These are phyloP conservation scores for Dilophus febrilis DNA, from an alignment of 2,888 invertebrate species.

Conservation along the genomic window DNA sequence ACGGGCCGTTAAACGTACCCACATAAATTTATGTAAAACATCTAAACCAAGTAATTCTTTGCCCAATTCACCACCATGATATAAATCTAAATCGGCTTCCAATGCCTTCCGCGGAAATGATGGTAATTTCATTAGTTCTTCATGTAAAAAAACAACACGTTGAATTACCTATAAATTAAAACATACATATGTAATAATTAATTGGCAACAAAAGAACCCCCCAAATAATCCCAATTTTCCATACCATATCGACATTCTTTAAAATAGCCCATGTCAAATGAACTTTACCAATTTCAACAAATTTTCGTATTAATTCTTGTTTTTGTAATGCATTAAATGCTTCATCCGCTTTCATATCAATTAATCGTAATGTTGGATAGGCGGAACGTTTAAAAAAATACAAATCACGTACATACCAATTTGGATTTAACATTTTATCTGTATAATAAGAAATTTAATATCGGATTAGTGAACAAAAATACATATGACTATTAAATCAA, in stretches of 20 bases:
- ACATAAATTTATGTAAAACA: constrained; percentile 95
- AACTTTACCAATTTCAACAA: constrained; percentile 94
- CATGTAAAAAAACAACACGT: constrained; percentile 93
- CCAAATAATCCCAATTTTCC: constrained; percentile 6
- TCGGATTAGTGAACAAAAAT: neutral
- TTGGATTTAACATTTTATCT: constrained; percentile 94
- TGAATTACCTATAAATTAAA: constrained; percentile 59
- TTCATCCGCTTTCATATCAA: constrained; percentile 82
- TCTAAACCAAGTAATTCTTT: constrained; percentile 83
- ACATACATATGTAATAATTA: too few relatives aligned
- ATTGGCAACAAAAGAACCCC: neutral
- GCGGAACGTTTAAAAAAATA: constrained; percentile 93
- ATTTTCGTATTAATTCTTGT: constrained; percentile 82
- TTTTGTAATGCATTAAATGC: constrained; percentile 80
- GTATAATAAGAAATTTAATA: constrained; percentile 8
- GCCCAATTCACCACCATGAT: constrained; percentile 77
- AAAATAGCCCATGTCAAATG: constrained; percentile 80
- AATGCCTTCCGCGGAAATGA: constrained; percentile 96
- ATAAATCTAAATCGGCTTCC: constrained; percentile 88
- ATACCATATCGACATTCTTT: constrained; percentile 79
- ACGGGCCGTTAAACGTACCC: constrained; percentile 88
- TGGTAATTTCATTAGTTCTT: constrained; percentile 95
- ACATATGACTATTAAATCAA: neutral
- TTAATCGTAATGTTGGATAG: constrained; percentile 89
- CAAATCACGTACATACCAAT: constrained; percentile 86